Base-by-base conservation (phyloP, 2,797 vertebrate genomes). In the Sphaeramia orbicularis region DNA sequence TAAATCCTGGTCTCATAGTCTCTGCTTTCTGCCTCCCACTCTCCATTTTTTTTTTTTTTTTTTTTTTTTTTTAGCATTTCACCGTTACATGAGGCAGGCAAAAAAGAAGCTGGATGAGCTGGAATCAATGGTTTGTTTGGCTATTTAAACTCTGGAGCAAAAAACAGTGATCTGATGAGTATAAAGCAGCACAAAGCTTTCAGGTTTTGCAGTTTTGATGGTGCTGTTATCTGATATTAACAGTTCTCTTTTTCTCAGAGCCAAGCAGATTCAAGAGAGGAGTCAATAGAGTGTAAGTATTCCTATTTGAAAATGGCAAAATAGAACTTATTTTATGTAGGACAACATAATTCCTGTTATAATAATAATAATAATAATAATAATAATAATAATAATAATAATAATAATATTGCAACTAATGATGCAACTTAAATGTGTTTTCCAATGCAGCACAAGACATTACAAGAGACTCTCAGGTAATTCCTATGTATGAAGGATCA, bases 71-170 rank as follows among this genome's bases (percentile, higher is more conserved):
- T 10, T 27, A 92, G 90, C 7, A 0, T 10, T 91, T 52, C 7
- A 6, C 7, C 5, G 0, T 1, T 77, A 78, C 63, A 76, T 91
- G 54, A 1, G 0, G 0, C 0, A 0, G 16, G 81, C 86, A 3
- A 52, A 41, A 60, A 11, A 8, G 1, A 37, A 51, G 16, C 1
- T 91, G 40, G 14, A 12, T 10, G 16, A 7, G 42, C 32, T 78
- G 24, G 57, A 81, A 1, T 47, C 68, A 12, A 65, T 86, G 92
- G 88, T 92, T 55, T 73, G 73, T 5, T 11, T 54, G 16, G 0
- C 8, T 35, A 1, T 13, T 3, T 47, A 40, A 4, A 13, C 10
- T 16, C 10, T 18, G 10, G 16, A 14, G 13, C 19, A 10, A 58
- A 2, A 52, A 16, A 35, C 32, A 2, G 32, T 35, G 32, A 35